Conservation (phyloP, 2,888 invertebrate species). For the Scaptomyza tumidula region DNA sequence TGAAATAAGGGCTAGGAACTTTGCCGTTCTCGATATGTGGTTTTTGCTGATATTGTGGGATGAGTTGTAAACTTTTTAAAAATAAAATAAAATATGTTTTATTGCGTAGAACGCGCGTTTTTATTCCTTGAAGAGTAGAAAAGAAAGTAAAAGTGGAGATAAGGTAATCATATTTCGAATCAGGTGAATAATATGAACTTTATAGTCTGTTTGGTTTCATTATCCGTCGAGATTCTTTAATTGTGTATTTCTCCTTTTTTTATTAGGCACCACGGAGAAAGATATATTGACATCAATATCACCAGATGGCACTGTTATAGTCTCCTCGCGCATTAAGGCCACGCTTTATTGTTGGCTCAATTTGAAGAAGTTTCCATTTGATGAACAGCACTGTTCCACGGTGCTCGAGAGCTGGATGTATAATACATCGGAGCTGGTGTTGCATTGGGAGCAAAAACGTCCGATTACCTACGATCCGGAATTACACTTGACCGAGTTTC, state of each 20-base stretch:
- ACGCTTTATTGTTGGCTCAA: slow-evolving; percentile 94
- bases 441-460: slow-evolving; percentile 90
- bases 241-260: too few relatives aligned
- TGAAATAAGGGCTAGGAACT: too few relatives aligned
- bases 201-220: too few relatives aligned
- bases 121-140: too few relatives aligned
- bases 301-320: slow-evolving; percentile 91
- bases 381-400: slow-evolving; percentile 92
- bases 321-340: slow-evolving; percentile 92
- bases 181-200: too few relatives aligned
- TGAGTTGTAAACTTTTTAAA: neutral
- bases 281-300: slow-evolving; percentile 92
- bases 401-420: slow-evolving; percentile 94
- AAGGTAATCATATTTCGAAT: too few relatives aligned
- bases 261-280: slow-evolving; percentile 88
- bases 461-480: slow-evolving; percentile 91
- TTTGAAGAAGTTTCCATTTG: slow-evolving; percentile 94
- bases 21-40: too few relatives aligned
- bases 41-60: neutral
- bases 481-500: slow-evolving; percentile 92
- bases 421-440: slow-evolving; percentile 89
- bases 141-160: too few relatives aligned
- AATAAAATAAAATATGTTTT: neutral
- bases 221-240: too few relatives aligned
- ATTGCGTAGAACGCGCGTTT: neutral